phyloP scores from a whole-genome alignment of 2,888 invertebrate species.

The Mythimna impura region DNA sequence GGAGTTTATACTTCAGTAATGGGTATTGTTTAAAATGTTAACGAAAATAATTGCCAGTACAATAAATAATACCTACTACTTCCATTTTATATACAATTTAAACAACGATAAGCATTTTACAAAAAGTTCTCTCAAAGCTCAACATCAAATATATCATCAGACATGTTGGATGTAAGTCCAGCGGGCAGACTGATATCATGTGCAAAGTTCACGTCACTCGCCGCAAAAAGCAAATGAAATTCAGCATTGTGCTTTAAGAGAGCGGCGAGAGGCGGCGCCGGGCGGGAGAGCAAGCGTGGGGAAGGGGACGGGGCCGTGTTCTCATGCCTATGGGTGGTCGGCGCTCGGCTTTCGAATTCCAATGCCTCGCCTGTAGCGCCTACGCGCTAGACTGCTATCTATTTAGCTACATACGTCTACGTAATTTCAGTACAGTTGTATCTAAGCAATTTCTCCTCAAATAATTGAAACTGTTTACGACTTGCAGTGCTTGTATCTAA shows the following conservation, averaged over 20 bases:
- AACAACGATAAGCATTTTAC: not conserved
- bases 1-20: not conserved
- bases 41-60: not conserved
- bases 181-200: constrained; percentile 64
- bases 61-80: not conserved
- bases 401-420: constrained; percentile 70
- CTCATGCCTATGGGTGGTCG: constrained; percentile 90
- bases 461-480: constrained; percentile 23
- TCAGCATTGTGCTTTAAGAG: constrained; percentile 87
- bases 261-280: constrained; percentile 87
- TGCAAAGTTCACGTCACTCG: constrained; percentile 73
- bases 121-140: not conserved
- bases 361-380: constrained; percentile 88
- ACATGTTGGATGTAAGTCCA: constrained; percentile 48
- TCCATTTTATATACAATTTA: not conserved
- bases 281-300: constrained; percentile 84
- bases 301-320: constrained; percentile 88
- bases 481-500: constrained; percentile 8
- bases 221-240: constrained; percentile 87
- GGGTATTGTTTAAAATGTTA: constrained; percentile 1
- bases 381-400: constrained; percentile 83
- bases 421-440: constrained; percentile 55
- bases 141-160: constrained; percentile 11
- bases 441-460: constrained; percentile 47
- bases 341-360: constrained; percentile 90